Percentiles rank a stretch among this genome's conserved stretches.
Evolutionary conservation across 2,888 invertebrate species (phyloP).

Genomic region (Candidula unifasciata): DNA sequence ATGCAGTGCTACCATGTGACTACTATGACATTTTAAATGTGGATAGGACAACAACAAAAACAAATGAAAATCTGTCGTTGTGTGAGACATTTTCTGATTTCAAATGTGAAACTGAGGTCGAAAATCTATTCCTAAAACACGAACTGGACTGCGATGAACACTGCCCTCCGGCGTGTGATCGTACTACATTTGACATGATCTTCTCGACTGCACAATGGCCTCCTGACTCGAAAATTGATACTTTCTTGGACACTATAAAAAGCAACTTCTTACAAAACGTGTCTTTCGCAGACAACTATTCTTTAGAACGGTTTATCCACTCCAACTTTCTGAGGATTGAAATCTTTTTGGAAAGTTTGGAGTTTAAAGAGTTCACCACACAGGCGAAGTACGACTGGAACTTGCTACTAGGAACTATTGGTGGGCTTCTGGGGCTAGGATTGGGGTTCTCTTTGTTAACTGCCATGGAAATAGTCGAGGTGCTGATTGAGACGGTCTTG

Average conservation of each 20-base stretch:
- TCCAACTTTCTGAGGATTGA: background rate
- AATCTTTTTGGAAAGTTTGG: too few relatives aligned
- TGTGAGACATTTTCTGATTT: background rate
- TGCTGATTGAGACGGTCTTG: too few relatives aligned
- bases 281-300: background rate
- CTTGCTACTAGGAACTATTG: too few relatives aligned
- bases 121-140: background rate
- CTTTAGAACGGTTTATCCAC: background rate
- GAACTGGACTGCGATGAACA: background rate
- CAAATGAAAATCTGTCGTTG: background rate
- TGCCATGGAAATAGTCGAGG: too few relatives aligned
- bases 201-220: slow-evolving; percentile 1
- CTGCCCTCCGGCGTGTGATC: slow-evolving; percentile 19
- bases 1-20: slow-evolving; percentile 14
- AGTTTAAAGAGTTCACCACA: too few relatives aligned
- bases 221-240: background rate
- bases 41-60: too few relatives aligned
- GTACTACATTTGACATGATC: background rate
- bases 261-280: background rate
- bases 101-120: background rate
- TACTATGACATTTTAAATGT: background rate
- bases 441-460: too few relatives aligned
- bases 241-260: background rate
- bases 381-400: too few relatives aligned
- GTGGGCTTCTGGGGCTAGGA: too few relatives aligned